Percentiles rank a stretch among this genome's conserved stretches.
phyloP scores from a whole-genome alignment of 2,888 invertebrate species.

The Liopterus haemorrhoidalis region DNA sequence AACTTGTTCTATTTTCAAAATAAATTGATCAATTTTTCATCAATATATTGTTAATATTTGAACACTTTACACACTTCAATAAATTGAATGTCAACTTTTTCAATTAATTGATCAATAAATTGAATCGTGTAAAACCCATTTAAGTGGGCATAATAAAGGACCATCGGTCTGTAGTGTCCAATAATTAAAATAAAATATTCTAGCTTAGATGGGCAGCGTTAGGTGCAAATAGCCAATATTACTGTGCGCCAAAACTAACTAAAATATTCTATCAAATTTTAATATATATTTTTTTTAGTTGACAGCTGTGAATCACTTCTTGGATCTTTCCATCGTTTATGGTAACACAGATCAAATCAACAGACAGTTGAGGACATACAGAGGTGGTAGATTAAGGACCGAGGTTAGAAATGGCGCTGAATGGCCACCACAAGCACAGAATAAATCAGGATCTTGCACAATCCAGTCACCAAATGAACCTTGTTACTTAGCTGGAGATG shows the following conservation, averaged over 20 bases:
- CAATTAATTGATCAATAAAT: too few species aligned
- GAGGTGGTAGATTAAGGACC: slow-evolving; percentile 63
- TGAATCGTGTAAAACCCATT: too few species aligned
- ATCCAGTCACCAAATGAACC: slow-evolving; percentile 58
- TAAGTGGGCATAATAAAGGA: too few species aligned
- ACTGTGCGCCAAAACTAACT: background rate
- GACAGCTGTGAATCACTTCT: slow-evolving; percentile 61
- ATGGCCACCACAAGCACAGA: slow-evolving; percentile 65
- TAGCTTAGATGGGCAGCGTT: too few species aligned
- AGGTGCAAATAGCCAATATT: too few species aligned
- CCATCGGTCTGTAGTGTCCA: too few species aligned
- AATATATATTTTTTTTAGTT: slow-evolving; percentile 46
- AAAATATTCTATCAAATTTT: background rate
- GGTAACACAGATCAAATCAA: slow-evolving; percentile 65
- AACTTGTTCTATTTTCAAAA: too few species aligned
- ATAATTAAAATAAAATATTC: too few species aligned
- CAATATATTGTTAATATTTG: too few species aligned
- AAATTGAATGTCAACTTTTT: too few species aligned
- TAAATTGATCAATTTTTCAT: too few species aligned
- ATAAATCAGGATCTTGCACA: slow-evolving; percentile 63
- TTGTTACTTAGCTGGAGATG: slow-evolving; percentile 70
- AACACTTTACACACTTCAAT: too few species aligned
- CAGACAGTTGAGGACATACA: slow-evolving; percentile 58
- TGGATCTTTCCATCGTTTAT: slow-evolving; percentile 77
- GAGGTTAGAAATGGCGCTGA: slow-evolving; percentile 58